Conservation (phyloP, 1,140 invertebrate species). For the Drosophila seguyi region DNA sequence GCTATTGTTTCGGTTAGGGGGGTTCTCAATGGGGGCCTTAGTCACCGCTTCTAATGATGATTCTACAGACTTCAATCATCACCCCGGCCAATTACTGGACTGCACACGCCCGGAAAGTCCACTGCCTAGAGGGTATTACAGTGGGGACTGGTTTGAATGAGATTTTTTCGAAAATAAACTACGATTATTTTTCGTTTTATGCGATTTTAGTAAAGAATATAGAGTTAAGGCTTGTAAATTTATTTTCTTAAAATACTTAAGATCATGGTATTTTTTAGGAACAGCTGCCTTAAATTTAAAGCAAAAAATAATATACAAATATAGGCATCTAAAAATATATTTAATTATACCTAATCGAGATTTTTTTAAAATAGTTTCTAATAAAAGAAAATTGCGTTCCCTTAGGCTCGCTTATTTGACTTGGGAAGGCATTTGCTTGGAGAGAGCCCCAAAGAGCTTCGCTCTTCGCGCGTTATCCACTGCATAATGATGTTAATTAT, state of each 20-base stretch:
- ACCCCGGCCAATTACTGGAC: slow-evolving; percentile 14
- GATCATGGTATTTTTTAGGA: too few relatives aligned
- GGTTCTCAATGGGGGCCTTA: slow-evolving; percentile 42
- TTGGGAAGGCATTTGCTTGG: not conserved
- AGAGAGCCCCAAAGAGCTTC: not conserved
- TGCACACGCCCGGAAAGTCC: slow-evolving; percentile 19
- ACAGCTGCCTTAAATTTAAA: not conserved
- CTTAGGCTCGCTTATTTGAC: not conserved
- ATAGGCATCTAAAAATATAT: not conserved
- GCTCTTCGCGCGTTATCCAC: slow-evolving; percentile 15
- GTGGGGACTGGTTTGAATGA: not conserved
- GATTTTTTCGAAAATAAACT: too few relatives aligned
- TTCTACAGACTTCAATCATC: slow-evolving; percentile 17
- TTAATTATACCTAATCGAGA: not conserved
- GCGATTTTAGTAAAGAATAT: too few relatives aligned
- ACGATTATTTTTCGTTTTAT: too few relatives aligned
- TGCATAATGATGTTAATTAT: slow-evolving; percentile 67
- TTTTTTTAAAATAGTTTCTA: too few relatives aligned
- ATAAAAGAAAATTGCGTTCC: not conserved
- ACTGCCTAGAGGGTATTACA: not conserved
- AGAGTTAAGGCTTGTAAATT: too few relatives aligned
- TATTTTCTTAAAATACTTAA: not conserved
- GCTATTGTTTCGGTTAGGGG: slow-evolving; percentile 25
- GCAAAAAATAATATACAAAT: not conserved
- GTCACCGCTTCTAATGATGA: slow-evolving; percentile 58